Base-by-base conservation (phyloP, 2,113 vertebrate species). In the Atherinomorus stipes region DNA sequence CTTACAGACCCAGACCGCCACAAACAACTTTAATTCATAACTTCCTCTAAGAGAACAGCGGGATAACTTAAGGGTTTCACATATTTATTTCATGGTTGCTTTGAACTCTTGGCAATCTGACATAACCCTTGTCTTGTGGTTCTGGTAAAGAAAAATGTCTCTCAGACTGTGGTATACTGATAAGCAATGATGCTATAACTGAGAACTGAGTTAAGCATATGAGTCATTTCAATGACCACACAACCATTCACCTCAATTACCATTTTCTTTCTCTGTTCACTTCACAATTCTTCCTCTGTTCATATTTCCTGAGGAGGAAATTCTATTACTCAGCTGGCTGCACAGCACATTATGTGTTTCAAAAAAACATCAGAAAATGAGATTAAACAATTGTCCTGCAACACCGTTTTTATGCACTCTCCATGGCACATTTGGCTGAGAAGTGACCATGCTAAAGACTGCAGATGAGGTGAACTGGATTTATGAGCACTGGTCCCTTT, bases 51-150 rank as follows among this genome's bases (percentile, higher is more conserved):
- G 51, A 52, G 44, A 71, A 59, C 26, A 26, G 50, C 23, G 25
- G 57, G 21, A 28, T n/a, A 44, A 70, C 38, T 76, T 53, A 12
- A 38, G 53, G 60, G 38, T 74, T 79, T 77, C 65, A 51, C 64
- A 58, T 65, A 52, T 49, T 57, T 64, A n/a, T 44, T 71, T 77
- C 57, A 53, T 59, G 56, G 63, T 47, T 72, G 59, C 72, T 88
- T 90, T 86, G 68, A 90, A 78, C 77, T 77, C 31, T 61, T 66
- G 60, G 40, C 54, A 59, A 28, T 65, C 52, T 81, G 61, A 66
- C 44, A 45, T 67, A 62, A 64, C 58, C 49, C 22, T 25, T 68
- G 67, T 64, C 65, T 78, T 84, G 80, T 85, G 83, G 78, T 51
- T 85, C 64, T 68, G 25, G 45, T 70, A 47, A 49, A 73, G 59